Evolutionary conservation across 2,797 vertebrate genomes (phyloP), one percentile per base, ranked within the genome.

Genomic region (Channa striata): DNA sequence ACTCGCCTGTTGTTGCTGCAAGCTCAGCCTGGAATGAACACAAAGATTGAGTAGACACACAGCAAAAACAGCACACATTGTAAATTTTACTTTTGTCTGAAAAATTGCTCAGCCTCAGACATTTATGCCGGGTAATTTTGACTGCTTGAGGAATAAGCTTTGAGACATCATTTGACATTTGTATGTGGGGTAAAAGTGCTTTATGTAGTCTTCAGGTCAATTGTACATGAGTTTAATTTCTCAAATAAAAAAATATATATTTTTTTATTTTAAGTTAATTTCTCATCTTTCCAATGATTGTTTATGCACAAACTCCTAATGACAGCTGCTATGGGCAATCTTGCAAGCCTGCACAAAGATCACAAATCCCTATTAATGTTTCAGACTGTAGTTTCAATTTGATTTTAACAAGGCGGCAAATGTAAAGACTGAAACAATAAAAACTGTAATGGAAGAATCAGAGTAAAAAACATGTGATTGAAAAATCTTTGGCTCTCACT

Each of bases 1-100:
- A 99, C 89, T 99, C 97, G 0, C 92, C 93, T 2, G 93, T 70
- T 19, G 96, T 86, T 59, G 95, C 82, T 39, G 87, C 83, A 67
- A 97, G 95, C 74, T 98, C 97, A 77, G 94, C 92, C 98, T 99
- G 65, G 21, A 82, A 77, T 68, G 47, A 76, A 44, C 20, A 68
- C 13, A 81, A 14, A 60, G 13, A 67, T 21, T 17, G 25, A 52
- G 16, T 14, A 58, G 40, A 72, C 1, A 49, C 19, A 30, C 6
- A 34, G 1, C 17, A 19, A 40, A 43, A 7, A 17, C 25, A 8
- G 25, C 14, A 52, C 2, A 36, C 1, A 30, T 16, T 46, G 11
- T 11, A 23, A 1, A 47, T 30, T 40, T 0, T 17, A 6, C 16
- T 13, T 17, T 25, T 25, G 8, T 30, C 25, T 30, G 25, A 30